phyloP scores from a whole-genome alignment of 2,113 vertebrate species.

The Varanus komodoensis region DNA sequence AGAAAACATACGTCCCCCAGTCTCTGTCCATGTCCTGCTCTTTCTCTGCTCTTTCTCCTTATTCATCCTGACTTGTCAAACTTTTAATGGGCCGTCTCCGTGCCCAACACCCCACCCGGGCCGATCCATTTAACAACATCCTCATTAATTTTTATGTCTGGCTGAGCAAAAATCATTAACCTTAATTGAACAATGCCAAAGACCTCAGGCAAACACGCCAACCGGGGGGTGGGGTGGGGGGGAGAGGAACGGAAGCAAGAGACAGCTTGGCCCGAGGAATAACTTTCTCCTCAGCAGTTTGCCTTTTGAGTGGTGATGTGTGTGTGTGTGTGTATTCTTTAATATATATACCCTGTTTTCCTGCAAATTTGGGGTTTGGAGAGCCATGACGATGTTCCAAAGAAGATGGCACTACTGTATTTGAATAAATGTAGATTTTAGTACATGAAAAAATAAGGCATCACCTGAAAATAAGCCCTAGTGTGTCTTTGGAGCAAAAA shows the following conservation, averaged over 20 bases:
- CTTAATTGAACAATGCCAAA: neutral
- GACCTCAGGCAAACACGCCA: neutral
- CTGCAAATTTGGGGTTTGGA: too few species aligned
- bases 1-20: neutral
- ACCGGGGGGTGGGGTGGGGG: too few species aligned
- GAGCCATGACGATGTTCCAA: too few species aligned
- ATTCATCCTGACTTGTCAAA: neutral
- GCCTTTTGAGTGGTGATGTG: too few species aligned
- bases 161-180: constrained; percentile 18
- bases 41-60: too few species aligned
- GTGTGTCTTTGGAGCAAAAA: too few species aligned
- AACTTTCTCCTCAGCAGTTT: neutral
- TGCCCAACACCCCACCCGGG: neutral
- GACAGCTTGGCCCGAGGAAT: neutral
- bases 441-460: too few species aligned
- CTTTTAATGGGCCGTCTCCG: neutral
- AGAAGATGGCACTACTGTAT: too few species aligned
- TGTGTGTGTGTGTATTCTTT: too few species aligned
- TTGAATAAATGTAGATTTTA: too few species aligned
- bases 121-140: neutral
- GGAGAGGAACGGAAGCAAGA: neutral
- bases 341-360: too few species aligned
- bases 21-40: neutral
- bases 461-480: too few species aligned
- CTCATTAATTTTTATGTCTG: neutral